A percentile compares a stretch with the other conserved stretches of the same genome.
Conservation (phyloP, 2,888 invertebrate genomes). For the Saturnia japonica region DNA sequence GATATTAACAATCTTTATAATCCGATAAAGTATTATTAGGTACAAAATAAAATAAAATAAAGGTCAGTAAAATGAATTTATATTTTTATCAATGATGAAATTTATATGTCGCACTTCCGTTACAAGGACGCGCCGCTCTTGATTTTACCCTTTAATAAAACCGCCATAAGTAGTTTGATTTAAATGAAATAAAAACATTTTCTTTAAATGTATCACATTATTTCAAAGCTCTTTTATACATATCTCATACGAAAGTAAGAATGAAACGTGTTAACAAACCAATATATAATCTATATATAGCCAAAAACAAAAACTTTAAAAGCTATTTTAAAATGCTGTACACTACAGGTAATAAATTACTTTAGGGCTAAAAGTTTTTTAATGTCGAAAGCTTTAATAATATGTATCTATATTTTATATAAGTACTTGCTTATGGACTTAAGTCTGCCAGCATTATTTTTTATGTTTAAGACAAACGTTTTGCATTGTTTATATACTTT, state of each 20-base stretch:
- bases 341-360: neutral
- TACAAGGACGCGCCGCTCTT: no score
- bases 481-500: neutral
- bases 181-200: no score
- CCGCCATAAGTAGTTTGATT: no score
- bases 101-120: no score
- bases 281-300: neutral
- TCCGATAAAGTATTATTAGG: no score
- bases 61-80: no score
- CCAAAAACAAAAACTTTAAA: neutral
- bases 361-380: neutral
- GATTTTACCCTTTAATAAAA: no score
- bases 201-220: neutral
- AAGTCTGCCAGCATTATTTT: neutral
- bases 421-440: neutral
- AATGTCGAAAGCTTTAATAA: neutral
- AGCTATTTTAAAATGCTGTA: neutral
- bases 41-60: no score
- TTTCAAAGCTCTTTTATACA: neutral
- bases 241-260: neutral
- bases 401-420: neutral
- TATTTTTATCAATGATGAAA: no score
- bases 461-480: neutral
- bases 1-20: no score
- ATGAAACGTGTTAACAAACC: neutral